Evolutionary conservation across 2,797 vertebrate genomes (phyloP).

Genomic region (Myotis vivesi): DNA sequence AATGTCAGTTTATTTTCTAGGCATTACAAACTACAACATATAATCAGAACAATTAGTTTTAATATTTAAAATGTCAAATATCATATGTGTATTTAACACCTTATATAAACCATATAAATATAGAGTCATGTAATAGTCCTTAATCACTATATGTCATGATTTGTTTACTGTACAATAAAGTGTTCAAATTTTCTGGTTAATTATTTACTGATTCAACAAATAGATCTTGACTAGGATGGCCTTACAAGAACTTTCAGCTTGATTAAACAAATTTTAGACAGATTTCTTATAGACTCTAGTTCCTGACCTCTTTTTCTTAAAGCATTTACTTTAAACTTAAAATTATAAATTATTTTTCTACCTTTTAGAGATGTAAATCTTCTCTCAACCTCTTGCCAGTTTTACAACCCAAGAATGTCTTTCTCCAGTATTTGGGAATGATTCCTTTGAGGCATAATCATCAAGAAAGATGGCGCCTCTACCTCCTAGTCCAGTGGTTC

Average conservation of each 20-base stretch:
- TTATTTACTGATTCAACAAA: background rate
- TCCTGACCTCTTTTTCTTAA: background rate
- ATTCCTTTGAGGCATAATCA: background rate
- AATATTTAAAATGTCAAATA: background rate
- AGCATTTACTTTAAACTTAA: slow-evolving; percentile 11
- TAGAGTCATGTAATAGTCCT: background rate
- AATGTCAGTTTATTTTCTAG: background rate
- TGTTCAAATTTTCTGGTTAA: background rate
- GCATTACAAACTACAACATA: background rate
- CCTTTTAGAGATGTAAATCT: background rate
- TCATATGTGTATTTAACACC: background rate
- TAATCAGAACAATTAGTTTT: background rate
- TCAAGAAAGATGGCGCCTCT: background rate
- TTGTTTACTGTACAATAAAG: background rate
- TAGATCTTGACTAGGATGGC: background rate
- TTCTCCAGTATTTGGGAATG: background rate
- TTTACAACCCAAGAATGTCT: background rate
- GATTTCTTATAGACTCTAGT: background rate
- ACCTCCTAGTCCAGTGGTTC: background rate
- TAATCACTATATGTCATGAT: background rate
- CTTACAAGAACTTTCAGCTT: background rate
- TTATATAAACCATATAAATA: slow-evolving; percentile 15
- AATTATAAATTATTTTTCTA: background rate
- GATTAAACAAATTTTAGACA: background rate
- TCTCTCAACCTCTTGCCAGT: background rate